These are phyloP conservation scores for Pseudopleuronectes americanus DNA, from an alignment of 2,797 vertebrate species.

Conservation along the genomic window DNA sequence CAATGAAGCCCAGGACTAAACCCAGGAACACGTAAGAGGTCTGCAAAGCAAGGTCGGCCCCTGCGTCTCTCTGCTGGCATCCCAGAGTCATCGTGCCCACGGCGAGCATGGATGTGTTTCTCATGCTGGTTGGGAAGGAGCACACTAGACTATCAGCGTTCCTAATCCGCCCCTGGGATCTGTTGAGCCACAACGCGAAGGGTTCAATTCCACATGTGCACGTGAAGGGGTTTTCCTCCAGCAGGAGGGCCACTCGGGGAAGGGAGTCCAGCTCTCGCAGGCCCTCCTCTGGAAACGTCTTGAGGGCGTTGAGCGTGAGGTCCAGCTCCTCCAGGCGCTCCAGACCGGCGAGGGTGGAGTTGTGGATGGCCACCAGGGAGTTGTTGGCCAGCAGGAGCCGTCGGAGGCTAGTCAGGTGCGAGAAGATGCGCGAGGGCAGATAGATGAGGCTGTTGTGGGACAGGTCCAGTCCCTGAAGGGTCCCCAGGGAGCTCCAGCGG, in stretches of 20 bases:
- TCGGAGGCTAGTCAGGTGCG: conserved; percentile 64
- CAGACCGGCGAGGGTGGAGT: conserved; percentile 77
- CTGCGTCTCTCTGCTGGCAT: conserved; percentile 68
- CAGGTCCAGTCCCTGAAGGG: conserved; percentile 78
- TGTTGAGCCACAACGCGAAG: conserved; percentile 83
- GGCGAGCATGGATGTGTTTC: conserved; percentile 79
- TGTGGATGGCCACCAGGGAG: conserved; percentile 83
- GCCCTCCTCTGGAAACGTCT: conserved; percentile 75
- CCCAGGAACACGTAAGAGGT: conserved; percentile 86
- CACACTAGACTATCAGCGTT: conserved; percentile 75
- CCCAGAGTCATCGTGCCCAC: conserved; percentile 67
- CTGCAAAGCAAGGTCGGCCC: conserved; percentile 79
- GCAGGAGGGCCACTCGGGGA: conserved; percentile 52
- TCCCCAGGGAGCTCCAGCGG: conserved; percentile 71
- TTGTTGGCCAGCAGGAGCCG: conserved; percentile 79
- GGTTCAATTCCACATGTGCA: conserved; percentile 84
- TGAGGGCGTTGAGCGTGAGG: conserved; percentile 81
- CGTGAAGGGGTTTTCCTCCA: conserved; percentile 80
- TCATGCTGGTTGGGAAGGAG: conserved; percentile 76
- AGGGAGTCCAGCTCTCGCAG: conserved; percentile 74
- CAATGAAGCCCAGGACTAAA: conserved; percentile 83
- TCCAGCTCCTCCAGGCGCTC: conserved; percentile 81
- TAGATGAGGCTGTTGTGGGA: conserved; percentile 82
- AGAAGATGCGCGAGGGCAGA: conserved; percentile 77
- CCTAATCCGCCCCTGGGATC: conserved; percentile 63